These are phyloP conservation scores for Tachysurus fulvidraco DNA, from an alignment of 2,113 vertebrate species.

Conservation along the genomic window DNA sequence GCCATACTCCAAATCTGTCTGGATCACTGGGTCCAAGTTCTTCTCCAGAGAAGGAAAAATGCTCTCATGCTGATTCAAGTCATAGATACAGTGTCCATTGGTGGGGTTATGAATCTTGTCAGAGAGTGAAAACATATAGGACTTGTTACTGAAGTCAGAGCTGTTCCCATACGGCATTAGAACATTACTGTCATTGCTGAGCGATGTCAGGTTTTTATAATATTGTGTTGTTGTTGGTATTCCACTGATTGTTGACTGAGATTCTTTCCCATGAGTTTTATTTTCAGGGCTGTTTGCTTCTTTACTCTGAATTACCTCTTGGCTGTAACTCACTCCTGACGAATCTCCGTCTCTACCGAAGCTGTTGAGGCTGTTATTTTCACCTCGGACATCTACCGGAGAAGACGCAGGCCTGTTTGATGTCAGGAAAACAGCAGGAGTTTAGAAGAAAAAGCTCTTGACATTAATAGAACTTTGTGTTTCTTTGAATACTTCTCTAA, in stretches of 20 bases:
- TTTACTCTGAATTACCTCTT: slow-evolving; percentile 24
- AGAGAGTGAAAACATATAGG: slow-evolving; percentile 53
- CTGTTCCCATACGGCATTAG: not conserved
- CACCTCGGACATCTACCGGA: slow-evolving; percentile 21
- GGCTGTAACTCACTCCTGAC: slow-evolving; percentile 52
- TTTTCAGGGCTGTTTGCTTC: slow-evolving; percentile 21
- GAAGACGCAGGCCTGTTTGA: slow-evolving; percentile 52
- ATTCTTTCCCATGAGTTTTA: slow-evolving; percentile 15
- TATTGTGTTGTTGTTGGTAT: slow-evolving; percentile 18
- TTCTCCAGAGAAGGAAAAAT: not conserved
- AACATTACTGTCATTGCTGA: not conserved
- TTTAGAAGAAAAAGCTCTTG: not conserved
- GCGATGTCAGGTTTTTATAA: not conserved
- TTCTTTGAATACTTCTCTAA: not conserved
- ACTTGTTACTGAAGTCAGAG: slow-evolving; percentile 58
- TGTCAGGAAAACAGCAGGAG: not conserved
- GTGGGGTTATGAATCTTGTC: not conserved
- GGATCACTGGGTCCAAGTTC: slow-evolving; percentile 3
- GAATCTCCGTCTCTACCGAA: slow-evolving; percentile 51
- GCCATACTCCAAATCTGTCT: slow-evolving; percentile 56
- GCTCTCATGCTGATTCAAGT: not conserved
- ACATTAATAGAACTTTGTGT: not conserved
- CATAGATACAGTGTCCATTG: slow-evolving; percentile 23
- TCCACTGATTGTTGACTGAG: slow-evolving; percentile 16
- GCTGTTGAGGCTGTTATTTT: slow-evolving; percentile 44